These are phyloP conservation scores for Arge pagana DNA, from an alignment of 2,888 invertebrate species.

Conservation along the genomic window DNA sequence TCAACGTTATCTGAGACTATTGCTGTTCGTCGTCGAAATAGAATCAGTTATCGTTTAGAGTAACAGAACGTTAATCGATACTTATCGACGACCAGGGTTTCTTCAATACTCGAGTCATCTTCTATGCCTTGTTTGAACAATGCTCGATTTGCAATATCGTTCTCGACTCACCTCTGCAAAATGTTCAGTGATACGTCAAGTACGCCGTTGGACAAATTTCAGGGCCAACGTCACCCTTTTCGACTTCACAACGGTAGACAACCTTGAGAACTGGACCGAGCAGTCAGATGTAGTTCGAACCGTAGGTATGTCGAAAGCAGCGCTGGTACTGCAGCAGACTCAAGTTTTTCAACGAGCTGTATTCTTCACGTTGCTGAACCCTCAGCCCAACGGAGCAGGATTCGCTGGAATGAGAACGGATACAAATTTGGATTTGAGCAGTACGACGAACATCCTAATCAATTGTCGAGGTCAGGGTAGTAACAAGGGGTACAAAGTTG, in stretches of 20 bases:
- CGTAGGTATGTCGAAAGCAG: slow-evolving; percentile 71
- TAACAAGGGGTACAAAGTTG: slow-evolving; percentile 65
- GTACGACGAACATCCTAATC: slow-evolving; percentile 61
- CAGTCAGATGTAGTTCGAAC: slow-evolving; percentile 68
- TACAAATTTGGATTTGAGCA: slow-evolving; percentile 60
- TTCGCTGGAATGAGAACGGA: slow-evolving; percentile 67
- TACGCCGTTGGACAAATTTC: too few species aligned
- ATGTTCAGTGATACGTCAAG: too few species aligned
- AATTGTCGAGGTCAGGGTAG: slow-evolving; percentile 66
- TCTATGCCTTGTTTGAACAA: too few species aligned
- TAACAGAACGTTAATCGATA: too few species aligned
- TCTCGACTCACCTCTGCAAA: too few species aligned
- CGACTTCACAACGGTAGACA: slow-evolving; percentile 64
- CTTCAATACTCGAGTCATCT: too few species aligned
- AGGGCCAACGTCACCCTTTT: slow-evolving; percentile 54
- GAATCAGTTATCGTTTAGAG: too few species aligned
- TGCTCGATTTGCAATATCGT: too few species aligned
- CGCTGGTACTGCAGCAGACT: slow-evolving; percentile 65
- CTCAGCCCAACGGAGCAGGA: slow-evolving; percentile 70
- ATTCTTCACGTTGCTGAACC: slow-evolving; percentile 68
- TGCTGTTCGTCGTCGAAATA: too few species aligned
- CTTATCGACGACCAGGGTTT: too few species aligned
- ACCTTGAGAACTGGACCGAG: slow-evolving; percentile 65
- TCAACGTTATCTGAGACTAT: too few species aligned
- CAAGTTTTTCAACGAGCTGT: slow-evolving; percentile 65